phyloP scores from a whole-genome alignment of 2,113 vertebrate species.

The Burhinus bistriatus region DNA sequence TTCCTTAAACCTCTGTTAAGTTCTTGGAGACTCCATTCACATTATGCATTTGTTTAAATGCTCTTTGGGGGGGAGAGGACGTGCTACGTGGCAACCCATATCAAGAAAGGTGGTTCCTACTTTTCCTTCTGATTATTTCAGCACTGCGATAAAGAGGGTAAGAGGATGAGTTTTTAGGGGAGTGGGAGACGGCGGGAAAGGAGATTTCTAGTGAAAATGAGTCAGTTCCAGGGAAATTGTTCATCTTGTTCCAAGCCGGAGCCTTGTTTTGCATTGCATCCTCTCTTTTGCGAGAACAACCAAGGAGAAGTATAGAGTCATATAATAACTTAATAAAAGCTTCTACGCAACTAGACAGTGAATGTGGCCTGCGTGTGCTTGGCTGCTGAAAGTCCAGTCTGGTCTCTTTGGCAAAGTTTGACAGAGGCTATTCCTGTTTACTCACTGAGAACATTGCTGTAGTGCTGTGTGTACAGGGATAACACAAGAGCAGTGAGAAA shows the following conservation, averaged over 20 bases:
- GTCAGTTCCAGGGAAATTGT: neutral
- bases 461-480: neutral
- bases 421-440: neutral
- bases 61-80: neutral
- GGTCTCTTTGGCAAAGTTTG: neutral
- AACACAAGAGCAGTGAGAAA: neutral
- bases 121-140: neutral
- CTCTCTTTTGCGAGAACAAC: neutral
- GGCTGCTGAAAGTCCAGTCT: neutral
- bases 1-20: neutral
- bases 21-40: neutral
- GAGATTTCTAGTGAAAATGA: neutral
- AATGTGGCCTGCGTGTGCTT: neutral
- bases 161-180: neutral
- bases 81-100: rapidly evolving
- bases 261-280: neutral
- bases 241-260: neutral
- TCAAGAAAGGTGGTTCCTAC: neutral
- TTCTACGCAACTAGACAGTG: neutral
- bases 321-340: neutral
- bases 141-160: neutral
- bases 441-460: neutral
- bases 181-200: neutral
- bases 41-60: neutral
- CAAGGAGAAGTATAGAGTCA: neutral